Evolutionary conservation across 2,113 vertebrate genomes (phyloP), one percentile per base, ranked within the genome.

Genomic region (Siphamia tubifer): DNA sequence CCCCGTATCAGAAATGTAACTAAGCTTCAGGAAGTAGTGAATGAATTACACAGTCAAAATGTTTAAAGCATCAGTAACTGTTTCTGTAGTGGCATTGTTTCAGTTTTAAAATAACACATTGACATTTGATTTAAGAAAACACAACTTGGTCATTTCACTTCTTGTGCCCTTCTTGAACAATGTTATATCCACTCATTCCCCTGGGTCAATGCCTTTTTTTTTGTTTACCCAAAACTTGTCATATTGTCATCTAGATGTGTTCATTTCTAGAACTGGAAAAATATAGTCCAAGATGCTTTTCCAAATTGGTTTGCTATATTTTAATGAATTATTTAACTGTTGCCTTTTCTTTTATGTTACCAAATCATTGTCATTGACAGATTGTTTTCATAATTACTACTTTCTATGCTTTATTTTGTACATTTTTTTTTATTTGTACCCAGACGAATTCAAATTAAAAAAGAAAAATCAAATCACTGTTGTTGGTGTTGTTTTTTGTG

Each of bases 321-420:
- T 82, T 69, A 52, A 74, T 62, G 16, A 38, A 43, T 51, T 83
- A 77, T 83, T 86, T 81, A 87, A 82, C 60, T 51, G 55, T 83
- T 90, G 85, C 84, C 86, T 91, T 90, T 84, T 74, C 57, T 66
- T 77, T 81, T 77, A 70, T 80, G 49, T 85, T 53, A 47, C 43
- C 53, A 42, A 53, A 43, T 52, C 77, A 68, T 81, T 83, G 35
- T 83, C 42, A 48, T 81, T 61, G 54, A 38, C 23, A 40, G 17
- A 49, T 86, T 68, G 66, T 85, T 91, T 87, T 88, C 68, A 71
- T 89, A 84, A 87, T 80, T 83, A 65, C 49, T 67, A 86, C 90
- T 93, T 93, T 90, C 87, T 90, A 90, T 77, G 74, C 53, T 90
- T 92, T 74, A 79, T 92, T 93, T 93, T 93, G 79, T 92, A 92